Evolutionary conservation across 2,797 vertebrate genomes (phyloP), one percentile per base, ranked within the genome.

Genomic region (Brachyrhaphis roseni): DNA sequence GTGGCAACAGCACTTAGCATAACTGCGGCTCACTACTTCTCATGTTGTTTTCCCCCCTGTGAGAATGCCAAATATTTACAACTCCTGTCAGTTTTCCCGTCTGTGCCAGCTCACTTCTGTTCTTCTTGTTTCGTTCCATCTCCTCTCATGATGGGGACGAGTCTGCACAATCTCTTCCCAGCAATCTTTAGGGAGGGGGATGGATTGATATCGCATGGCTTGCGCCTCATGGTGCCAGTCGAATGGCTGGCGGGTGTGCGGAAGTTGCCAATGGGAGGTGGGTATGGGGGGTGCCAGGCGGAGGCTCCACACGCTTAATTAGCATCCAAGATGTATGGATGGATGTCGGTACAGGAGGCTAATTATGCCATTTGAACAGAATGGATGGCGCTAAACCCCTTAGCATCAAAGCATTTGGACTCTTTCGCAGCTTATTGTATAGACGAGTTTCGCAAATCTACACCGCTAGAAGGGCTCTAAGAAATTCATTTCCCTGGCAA

Each of bases 111-210:
- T 55, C 78, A 5, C 0, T 78, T 76, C 79, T 75, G 45, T 77
- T 74, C 57, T 49, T 62, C 74, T 34, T 51, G 1, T 71, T 83
- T 79, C 53, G 16, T 47, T 79, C 55, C 62, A 39, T 62, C 72
- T 84, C 89, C 72, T 82, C 90, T 94, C 95, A 94, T 93, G 91
- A 91, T 89, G 91, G 95, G 95, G 95, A 95, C 96, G 96, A 96
- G n/a, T 45, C 95, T 94, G 95, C 96, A 95, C 94, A 95, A 96
- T 95, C 94, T 96, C 95, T 97, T 96, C 96, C 96, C 94, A 89
- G 92, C 95, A 95, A 96, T 96, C 94, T 95, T 59, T 28, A 89
- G 93, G 93, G 55, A 4, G 16, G 45, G 43, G 16, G 91, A 28
- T 23, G 68, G 74, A 41, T 95, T 94, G 95, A 93, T 90, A n/a